Evolutionary conservation across 2,888 invertebrate genomes (phyloP), one percentile per base, ranked within the genome.

Genomic region (Tetrapedia diversipes): DNA sequence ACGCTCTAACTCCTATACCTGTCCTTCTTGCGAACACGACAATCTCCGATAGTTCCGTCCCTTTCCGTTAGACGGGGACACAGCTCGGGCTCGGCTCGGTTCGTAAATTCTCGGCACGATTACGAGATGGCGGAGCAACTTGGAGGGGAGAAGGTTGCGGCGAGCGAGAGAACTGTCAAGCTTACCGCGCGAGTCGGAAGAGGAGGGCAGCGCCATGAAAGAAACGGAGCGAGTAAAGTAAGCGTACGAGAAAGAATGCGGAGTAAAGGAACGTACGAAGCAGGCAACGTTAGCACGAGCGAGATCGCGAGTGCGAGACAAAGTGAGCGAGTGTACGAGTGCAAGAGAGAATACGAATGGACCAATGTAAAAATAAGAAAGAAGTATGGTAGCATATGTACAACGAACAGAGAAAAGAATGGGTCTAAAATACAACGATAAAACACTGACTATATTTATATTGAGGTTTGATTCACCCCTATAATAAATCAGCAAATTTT

Each of bases 91-190:
- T 67, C 66, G 79, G 70, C 53, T 51, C 14, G 1, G 76, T 81
- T 83, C 86, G 87, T 84, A 76, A 83, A 83, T 81, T 73, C 79
- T 85, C 88, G 86, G 80, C 75, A 76, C 73, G 74, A 80, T 69
- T 77, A 75, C 74, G 76, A 67, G 69, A 80, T 34, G 45, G 32
- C 72, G 60, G 8, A n/a, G 29, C 37, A 16, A 19, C 8, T 2
- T 24, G 32, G 24, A 7, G 16, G 45, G 32, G 47, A 39, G 67
- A 59, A 66, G 47, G 63, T 37, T 56, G 56, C 32, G 53, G 27
- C 37, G 27, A 67, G 19, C 8, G 54, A 34, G 54, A 41, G 34
- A 43, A 34, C 24, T 3, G n/a, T n/a, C n/a, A n/a, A 16, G 39
- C 14, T 1, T 10, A 27, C 8, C 47, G 6, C 0, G 1, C 11